Evolutionary conservation across 2,888 invertebrate species (phyloP), one percentile per base, ranked within the genome.

Genomic region (Seira musarum): DNA sequence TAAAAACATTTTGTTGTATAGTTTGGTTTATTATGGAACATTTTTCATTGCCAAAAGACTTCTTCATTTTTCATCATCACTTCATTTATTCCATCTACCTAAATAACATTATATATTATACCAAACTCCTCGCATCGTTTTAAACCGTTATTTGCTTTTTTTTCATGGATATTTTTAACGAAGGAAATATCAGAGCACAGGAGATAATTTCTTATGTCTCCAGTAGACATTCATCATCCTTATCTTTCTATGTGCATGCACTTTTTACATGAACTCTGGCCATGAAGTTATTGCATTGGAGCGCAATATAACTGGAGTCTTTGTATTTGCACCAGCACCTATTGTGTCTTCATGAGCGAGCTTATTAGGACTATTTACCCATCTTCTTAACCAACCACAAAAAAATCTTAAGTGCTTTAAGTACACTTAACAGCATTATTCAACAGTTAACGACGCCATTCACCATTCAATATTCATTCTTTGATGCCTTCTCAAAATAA

Each of bases 401-500:
- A 49, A 49, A 49, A 49, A 13, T 49, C 49, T 49, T 49, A 49
- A 49, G 49, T 49, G 49, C 49, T 49, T 49, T 49, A 49, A 49
- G 49, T 49, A 49, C 49, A 49, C 49, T 49, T 49, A 49, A 49
- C 49, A 49, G 49, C 6, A 49, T 65, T 66, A 66, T 66, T 66
- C 30, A 30, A 40, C 5, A 46, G 24, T 65, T 46, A 63, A 76
- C 35, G 35, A 30, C 61, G 25, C 46, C 63, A 49, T 63, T 64
- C 77, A 77, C 46, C 49, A 49, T 49, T 49, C 49, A 49, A 49
- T 49, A 49, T 49, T 49, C 49, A 49, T 49, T 73, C 61, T 22
- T 46, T 67, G 70, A 24, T 60, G 66, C 66, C 57, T 78, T 78
- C 77, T 70, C 66, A 78, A 78, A 78, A 78, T 78, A 78, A 78